A percentile compares a stretch with the other conserved stretches of the same genome.
phyloP scores from a whole-genome alignment of 2,113 vertebrate genomes.

The Zapus hudsonius region DNA sequence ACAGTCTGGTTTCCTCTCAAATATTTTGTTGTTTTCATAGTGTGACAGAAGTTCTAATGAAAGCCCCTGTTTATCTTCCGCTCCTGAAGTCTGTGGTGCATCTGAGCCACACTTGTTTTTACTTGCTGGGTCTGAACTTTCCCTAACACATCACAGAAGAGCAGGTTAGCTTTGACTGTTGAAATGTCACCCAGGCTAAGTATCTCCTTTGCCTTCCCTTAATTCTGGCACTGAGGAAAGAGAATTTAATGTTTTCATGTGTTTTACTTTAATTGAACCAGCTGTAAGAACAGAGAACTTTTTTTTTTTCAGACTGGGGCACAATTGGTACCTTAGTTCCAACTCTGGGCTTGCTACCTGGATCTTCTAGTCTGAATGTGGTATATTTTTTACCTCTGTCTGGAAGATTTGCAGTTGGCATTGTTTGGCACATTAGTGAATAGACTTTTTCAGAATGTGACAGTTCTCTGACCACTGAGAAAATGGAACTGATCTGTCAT shows the following conservation, averaged over 20 bases:
- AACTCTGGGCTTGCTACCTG: conserved; percentile 53
- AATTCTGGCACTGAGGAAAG: conserved; percentile 31
- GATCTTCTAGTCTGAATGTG: conserved; percentile 55
- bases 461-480: conserved; percentile 54
- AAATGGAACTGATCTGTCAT: conserved; percentile 65
- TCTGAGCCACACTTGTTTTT: not conserved
- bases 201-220: conserved; percentile 38
- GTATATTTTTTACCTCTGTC: conserved; percentile 16
- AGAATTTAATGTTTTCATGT: conserved; percentile 55
- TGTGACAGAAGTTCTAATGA: not conserved
- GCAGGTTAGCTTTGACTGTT: conserved; percentile 8
- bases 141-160: not conserved
- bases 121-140: conserved; percentile 19
- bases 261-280: conserved; percentile 67
- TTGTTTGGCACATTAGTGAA: conserved; percentile 46
- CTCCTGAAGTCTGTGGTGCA: not conserved
- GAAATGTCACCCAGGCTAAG: conserved; percentile 8
- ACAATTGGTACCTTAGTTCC: conserved; percentile 44
- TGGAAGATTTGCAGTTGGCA: conserved; percentile 28
- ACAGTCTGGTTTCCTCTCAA: not conserved
- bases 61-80: not conserved
- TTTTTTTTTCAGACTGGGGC: conserved; percentile 34
- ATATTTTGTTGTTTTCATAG: conserved; percentile 13
- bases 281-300: conserved; percentile 24
- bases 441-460: conserved; percentile 40